phyloP scores from a whole-genome alignment of 2,888 invertebrate species.

The Neoaliturus tenellus region DNA sequence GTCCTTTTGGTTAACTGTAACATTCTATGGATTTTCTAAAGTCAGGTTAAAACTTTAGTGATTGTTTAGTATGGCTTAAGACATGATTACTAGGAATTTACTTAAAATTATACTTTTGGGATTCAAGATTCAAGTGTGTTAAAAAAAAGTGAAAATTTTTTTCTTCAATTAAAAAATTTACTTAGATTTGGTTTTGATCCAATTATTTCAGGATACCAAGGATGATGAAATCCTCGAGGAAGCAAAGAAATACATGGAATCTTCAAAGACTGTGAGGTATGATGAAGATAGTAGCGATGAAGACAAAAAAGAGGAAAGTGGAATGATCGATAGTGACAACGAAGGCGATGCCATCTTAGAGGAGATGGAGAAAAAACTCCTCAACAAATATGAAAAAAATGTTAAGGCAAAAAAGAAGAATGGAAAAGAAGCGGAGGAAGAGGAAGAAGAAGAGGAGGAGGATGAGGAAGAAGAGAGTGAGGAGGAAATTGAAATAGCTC shows the following conservation, averaged over 20 bases:
- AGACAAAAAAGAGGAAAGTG: slow-evolving; percentile 1
- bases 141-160: no score
- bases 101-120: no score
- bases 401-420: not conserved
- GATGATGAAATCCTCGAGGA: slow-evolving; percentile 37
- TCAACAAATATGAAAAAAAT: slow-evolving; percentile 4
- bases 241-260: slow-evolving; percentile 29
- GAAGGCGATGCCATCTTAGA: not conserved
- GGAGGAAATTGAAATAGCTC: not conserved
- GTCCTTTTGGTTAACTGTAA: no score
- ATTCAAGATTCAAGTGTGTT: no score
- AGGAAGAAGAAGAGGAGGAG: slow-evolving; percentile 42
- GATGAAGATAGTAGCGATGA: slow-evolving; percentile 20
- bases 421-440: slow-evolving; percentile 22
- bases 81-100: no score
- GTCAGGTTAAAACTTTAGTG: no score
- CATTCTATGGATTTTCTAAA: no score
- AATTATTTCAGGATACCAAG: not conserved
- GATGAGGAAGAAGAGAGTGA: not conserved
- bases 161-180: no score
- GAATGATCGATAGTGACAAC: slow-evolving; percentile 1
- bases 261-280: slow-evolving; percentile 25
- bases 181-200: no score
- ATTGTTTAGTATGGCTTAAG: no score
- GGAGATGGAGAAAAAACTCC: not conserved